A percentile compares a stretch with the other conserved stretches of the same genome.
Conservation (phyloP, 2,113 vertebrate species). For the Ageneiosus marmoratus region DNA sequence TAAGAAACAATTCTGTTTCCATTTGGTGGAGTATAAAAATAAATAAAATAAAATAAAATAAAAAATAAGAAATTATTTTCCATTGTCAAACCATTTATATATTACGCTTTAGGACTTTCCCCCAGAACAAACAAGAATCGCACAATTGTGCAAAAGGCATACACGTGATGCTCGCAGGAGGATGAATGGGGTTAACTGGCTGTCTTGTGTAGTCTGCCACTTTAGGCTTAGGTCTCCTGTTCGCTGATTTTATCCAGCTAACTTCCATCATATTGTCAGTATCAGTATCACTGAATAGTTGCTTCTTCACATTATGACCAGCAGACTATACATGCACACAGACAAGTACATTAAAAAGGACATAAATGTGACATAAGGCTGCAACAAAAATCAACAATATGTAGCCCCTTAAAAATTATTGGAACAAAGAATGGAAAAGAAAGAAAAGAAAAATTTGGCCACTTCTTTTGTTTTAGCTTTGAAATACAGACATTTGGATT, state of each 20-base stretch:
- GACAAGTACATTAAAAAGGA: background rate
- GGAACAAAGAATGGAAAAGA: background rate
- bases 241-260: slow-evolving; percentile 84
- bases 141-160: slow-evolving; percentile 31
- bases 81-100: background rate
- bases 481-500: background rate
- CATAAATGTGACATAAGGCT: background rate
- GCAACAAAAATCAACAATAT: background rate
- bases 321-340: slow-evolving; percentile 29
- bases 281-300: slow-evolving; percentile 89
- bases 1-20: background rate
- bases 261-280: slow-evolving; percentile 78
- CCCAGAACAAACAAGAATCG: background rate
- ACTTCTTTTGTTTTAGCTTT: background rate
- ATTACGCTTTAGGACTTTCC: background rate
- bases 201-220: slow-evolving; percentile 79
- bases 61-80: background rate
- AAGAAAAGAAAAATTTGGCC: no score
- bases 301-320: slow-evolving; percentile 69
- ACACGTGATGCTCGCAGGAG: slow-evolving; percentile 54
- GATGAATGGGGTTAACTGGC: slow-evolving; percentile 48
- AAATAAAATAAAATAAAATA: no score
- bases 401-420: background rate
- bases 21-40: background rate
- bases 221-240: slow-evolving; percentile 76